Percentiles rank a stretch among this genome's conserved stretches.
Evolutionary conservation across 1,140 invertebrate genomes (phyloP).

Genomic region (Caerostris extrusa): DNA sequence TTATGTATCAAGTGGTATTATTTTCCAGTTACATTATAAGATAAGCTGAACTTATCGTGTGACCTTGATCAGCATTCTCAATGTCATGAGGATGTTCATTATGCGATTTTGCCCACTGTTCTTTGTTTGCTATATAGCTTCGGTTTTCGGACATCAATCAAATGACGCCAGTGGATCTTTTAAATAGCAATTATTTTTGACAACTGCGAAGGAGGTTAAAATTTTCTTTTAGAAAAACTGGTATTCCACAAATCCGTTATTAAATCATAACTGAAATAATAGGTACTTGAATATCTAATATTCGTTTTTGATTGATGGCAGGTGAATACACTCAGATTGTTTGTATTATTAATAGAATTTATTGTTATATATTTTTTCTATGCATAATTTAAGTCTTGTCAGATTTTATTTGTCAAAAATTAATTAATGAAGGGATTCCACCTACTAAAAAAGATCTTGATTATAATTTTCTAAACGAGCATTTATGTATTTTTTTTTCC

Average conservation of each 20-base stretch:
- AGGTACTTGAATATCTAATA: not conserved
- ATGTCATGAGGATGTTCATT: not conserved
- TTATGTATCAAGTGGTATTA: not conserved
- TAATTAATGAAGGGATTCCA: too few species aligned
- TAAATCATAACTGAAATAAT: not conserved
- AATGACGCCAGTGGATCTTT: not conserved
- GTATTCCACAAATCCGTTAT: not conserved
- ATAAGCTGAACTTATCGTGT: not conserved
- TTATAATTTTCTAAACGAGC: too few species aligned
- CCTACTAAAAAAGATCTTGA: too few species aligned
- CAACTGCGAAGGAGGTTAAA: not conserved
- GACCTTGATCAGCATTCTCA: constrained; percentile 2
- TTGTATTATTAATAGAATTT: not conserved
- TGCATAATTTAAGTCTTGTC: not conserved
- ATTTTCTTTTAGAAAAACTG: not conserved
- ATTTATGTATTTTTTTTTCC: too few species aligned
- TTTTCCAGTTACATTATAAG: not conserved
- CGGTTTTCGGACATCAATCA: not conserved
- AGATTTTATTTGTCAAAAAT: too few species aligned
- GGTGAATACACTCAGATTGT: not conserved
- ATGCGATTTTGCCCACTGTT: not conserved
- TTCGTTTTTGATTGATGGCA: not conserved
- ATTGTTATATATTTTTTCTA: not conserved
- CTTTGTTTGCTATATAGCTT: not conserved
- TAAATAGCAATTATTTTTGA: not conserved